Base-by-base conservation (phyloP, 2,113 vertebrate species). In the Pluvianellus socialis region DNA sequence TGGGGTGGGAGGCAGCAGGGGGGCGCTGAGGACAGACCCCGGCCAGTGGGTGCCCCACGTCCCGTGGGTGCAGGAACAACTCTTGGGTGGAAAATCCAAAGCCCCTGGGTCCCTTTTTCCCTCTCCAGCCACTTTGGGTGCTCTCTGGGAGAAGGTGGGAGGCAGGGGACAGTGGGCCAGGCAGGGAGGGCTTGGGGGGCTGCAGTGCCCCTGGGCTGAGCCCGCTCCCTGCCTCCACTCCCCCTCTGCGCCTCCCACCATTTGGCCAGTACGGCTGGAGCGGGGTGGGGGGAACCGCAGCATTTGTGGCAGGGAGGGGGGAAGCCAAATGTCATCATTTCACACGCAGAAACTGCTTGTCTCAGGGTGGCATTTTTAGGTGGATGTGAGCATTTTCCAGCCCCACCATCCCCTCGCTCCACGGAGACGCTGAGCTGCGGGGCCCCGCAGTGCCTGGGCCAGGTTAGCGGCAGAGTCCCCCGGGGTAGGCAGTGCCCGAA, bases 221-320 rank as follows among this genome's bases (percentile, higher is more conserved):
- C 45, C 38, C 2, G 0, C 8, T 74, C 32, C 58, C 30, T 52
- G 38, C 9, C n/a, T 52, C 27, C 22, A 14, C 30, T 28, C 20
- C 14, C 4, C 6, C 10, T 38, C 38, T 38, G 38, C 38, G 38
- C 38, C 38, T 61, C 65, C n/a, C 58, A 62, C 13, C 62, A 6
- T 49, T n/a, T 1, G 0, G 24, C 44, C 40, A 53, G 63, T 2
- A 3, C 0, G 0, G 44, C 47, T 92, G 56, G 71, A 68, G 58
- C 38, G 26, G 79, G 4, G 0, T 0, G 3, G 24, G 40, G 52
- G 35, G 10, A 65, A 61, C 44, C 2, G 1, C 62, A 83, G 63
- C 5, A 3, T 65, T 62, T 56, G 16, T 21, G 66, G 12, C 0
- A 1, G 59, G 33, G 33, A 63, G 53, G 4, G 26, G 11, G 35